These are phyloP conservation scores for Neosilurus hyrtlii DNA, from an alignment of 2,797 vertebrate species.

Conservation along the genomic window DNA sequence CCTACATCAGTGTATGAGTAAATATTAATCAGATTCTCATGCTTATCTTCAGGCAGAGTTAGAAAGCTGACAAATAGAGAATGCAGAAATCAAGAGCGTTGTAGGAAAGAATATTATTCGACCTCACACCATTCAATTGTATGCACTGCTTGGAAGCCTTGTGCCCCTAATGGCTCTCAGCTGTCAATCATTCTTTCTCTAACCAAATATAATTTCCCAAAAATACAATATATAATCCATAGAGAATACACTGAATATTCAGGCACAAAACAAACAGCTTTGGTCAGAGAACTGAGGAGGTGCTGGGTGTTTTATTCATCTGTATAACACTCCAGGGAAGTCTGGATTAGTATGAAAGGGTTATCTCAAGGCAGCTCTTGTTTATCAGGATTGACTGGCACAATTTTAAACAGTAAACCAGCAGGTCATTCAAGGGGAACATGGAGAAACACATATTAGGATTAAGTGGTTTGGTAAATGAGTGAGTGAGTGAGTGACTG, in stretches of 20 bases:
- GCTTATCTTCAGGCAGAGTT: neutral
- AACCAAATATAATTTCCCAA: slow-evolving; percentile 37
- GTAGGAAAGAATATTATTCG: slow-evolving; percentile 26
- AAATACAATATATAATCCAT: slow-evolving; percentile 35
- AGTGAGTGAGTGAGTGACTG: too few species aligned
- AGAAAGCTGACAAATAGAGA: slow-evolving; percentile 24
- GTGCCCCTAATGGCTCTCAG: slow-evolving; percentile 21
- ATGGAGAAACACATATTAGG: too few species aligned
- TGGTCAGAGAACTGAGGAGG: slow-evolving; percentile 1
- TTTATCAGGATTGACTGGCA: slow-evolving; percentile 46
- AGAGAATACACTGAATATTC: slow-evolving; percentile 24
- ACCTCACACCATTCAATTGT: slow-evolving; percentile 27
- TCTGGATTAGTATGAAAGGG: slow-evolving; percentile 48
- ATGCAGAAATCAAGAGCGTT: slow-evolving; percentile 30
- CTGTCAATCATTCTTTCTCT: slow-evolving; percentile 37
- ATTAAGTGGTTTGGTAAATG: too few species aligned
- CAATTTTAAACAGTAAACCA: slow-evolving; percentile 30
- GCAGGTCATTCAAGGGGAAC: slow-evolving; percentile 37
- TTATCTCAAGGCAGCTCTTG: slow-evolving; percentile 29
- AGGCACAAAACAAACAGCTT: slow-evolving; percentile 35
- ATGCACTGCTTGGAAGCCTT: slow-evolving; percentile 16
- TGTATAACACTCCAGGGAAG: slow-evolving; percentile 36
- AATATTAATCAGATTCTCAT: neutral
- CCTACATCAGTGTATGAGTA: slow-evolving; percentile 9
- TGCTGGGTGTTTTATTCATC: slow-evolving; percentile 26